Conservation (phyloP, 2,113 vertebrate species). For the Neotragus moschatus region DNA sequence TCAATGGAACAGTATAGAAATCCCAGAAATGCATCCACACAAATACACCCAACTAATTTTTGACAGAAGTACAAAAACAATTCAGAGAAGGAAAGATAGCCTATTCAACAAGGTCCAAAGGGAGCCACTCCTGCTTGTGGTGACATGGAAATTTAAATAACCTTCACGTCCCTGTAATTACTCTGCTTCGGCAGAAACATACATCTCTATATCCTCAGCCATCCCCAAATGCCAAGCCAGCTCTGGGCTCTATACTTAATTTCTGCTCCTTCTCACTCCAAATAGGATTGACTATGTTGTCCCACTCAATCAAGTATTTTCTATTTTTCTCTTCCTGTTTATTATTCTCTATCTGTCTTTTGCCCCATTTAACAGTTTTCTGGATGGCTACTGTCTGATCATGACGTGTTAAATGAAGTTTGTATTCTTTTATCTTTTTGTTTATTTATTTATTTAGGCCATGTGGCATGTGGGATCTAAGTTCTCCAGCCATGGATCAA, state of each 20-base stretch:
- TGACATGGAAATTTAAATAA: background rate
- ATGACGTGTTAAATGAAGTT: background rate
- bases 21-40: background rate
- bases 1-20: background rate
- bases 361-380: background rate
- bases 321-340: background rate
- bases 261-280: background rate
- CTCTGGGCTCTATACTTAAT: background rate
- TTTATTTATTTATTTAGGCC: background rate
- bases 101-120: background rate
- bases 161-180: background rate
- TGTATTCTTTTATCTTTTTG: background rate
- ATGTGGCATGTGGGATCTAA: background rate
- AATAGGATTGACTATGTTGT: background rate
- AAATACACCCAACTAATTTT: background rate
- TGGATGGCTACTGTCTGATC: background rate
- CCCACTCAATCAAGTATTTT: background rate
- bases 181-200: background rate
- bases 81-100: background rate
- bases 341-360: background rate
- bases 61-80: background rate
- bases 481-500: background rate
- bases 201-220: background rate
- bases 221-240: background rate
- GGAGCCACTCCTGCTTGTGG: background rate